Base-by-base conservation (phyloP, 1,140 invertebrate genomes). In the Chironomus tepperi region DNA sequence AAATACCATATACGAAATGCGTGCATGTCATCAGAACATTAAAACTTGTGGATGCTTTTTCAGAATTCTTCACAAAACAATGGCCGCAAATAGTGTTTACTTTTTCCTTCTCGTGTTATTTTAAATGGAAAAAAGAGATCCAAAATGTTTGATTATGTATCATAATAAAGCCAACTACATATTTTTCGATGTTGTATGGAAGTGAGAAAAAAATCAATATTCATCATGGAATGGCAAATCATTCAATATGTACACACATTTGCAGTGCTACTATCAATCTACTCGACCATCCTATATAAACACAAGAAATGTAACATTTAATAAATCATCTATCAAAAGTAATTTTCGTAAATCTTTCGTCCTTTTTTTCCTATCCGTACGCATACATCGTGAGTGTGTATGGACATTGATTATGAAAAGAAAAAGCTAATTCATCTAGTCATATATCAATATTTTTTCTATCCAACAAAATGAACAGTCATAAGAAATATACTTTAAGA, bases 311-410 rank as follows among this genome's bases (percentile, higher is more conserved):
- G 47, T 57, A 57, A 57, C 47, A 57, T 57, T 57, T 12, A 57
- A 57, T 57, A 57, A 57, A 57, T 57, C 47, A 57, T 57, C 47
- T 57, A 57, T 57, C 47, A 15, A 57, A 57, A 57, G 12, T n/a
- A 57, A n/a, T 57, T n/a, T 57, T 57, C 43, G 15, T 47, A 47
- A 12, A 3, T 47, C 9, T 47, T 9, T 47, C 47, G 3, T 57
- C 47, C 24, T 34, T 34, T 34, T 34, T 34, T 34, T 34, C 1
- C 24, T 34, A 2, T 34, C 24, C 24, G 24, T 34, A 5, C 24
- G 24, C 24, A 34, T 34, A 34, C 24, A 34, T 34, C 24, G 24
- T 34, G 24, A 34, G 24, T 34, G 24, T 34, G 24, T 34, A 34
- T 34, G 24, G 24, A 34, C 24, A 34, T 34, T 34, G 24, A 34